Base-by-base conservation (phyloP, 2,113 vertebrate species). In the Egretta garzetta region DNA sequence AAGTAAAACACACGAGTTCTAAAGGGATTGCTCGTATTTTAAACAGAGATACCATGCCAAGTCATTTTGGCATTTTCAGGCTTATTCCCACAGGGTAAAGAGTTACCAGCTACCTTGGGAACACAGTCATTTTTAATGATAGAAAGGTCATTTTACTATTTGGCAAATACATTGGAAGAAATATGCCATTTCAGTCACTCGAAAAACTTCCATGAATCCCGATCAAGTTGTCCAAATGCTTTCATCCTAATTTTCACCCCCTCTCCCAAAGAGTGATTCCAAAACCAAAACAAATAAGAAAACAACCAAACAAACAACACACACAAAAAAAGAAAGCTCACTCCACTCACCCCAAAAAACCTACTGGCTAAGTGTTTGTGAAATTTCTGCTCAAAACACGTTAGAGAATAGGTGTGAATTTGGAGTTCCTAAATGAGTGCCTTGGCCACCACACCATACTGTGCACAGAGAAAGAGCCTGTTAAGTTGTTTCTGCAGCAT, bases 191-290 rank as follows among this genome's bases (percentile, higher is more conserved):
- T 64, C 24, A 72, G 10, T 56, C 50, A 62, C 24, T 56, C 27
- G 43, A 39, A 62, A 80, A 77, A 39, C 10, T 37, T 68, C 4
- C 26, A 45, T 58, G 12, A 93, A 35, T 43, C 33, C 19, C 86
- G 24, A 88, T 73, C 45, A 66, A 80, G 12, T 30, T 59, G 13
- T 55, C 41, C 11, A 79, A 90, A 70, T 52, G 52, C 14, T 27
- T 86, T 39, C 39, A 64, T 15, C 12, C 28, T 50, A 50, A 52
- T 49, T 62, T 76, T 83, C 16, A 76, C 3, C 1, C 4, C 5
- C 7, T 22, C 10, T 62, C 10, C 32, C 10, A 62, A 83, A 59
- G 17, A 0, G 0, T 1, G 0, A 80, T 19, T 80, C 14, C 33
- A 83, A 88, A 76, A n/a, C 3, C 41, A 80, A 59, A 50, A 37